These are phyloP conservation scores for Chiridota heheva DNA, from an alignment of 35 echinoderm and acorn worm genomes.

Conservation along the genomic window DNA sequence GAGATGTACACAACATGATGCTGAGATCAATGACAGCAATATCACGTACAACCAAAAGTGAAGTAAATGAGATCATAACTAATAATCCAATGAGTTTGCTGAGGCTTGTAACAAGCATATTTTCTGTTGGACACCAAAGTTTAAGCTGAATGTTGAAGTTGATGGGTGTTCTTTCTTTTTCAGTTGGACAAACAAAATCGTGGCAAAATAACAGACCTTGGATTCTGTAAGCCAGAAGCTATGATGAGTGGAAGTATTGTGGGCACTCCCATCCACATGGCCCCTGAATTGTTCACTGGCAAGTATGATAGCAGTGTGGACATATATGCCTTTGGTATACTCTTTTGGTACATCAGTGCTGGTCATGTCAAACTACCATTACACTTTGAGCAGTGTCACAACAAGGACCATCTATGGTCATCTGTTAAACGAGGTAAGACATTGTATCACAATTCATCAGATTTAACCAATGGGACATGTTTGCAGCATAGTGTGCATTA, in stretches of 20 bases:
- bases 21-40: no score
- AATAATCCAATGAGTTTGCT: no score
- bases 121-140: no score
- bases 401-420: slow-evolving; percentile 95
- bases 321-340: slow-evolving; percentile 95
- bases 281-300: slow-evolving; percentile 92
- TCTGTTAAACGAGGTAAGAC: slow-evolving; percentile 89
- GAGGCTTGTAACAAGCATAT: no score
- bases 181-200: slow-evolving; percentile 83
- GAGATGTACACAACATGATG: no score
- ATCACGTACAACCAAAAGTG: no score
- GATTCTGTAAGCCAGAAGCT: slow-evolving; percentile 99
- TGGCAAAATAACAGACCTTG: slow-evolving; percentile 96
- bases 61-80: no score
- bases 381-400: slow-evolving; percentile 94
- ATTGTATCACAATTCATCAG: neutral
- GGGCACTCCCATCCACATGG: slow-evolving; percentile 99
- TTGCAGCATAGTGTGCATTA: neutral
- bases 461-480: neutral
- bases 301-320: slow-evolving; percentile 94
- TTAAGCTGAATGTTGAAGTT: no score
- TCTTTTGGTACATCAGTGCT: slow-evolving; percentile 95
- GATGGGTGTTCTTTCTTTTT: no score
- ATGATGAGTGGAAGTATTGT: slow-evolving; percentile 99
- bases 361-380: slow-evolving; percentile 81